A percentile compares a stretch with the other conserved stretches of the same genome.
phyloP scores from a whole-genome alignment of 2,113 vertebrate species.

The Macquaria ambigua region DNA sequence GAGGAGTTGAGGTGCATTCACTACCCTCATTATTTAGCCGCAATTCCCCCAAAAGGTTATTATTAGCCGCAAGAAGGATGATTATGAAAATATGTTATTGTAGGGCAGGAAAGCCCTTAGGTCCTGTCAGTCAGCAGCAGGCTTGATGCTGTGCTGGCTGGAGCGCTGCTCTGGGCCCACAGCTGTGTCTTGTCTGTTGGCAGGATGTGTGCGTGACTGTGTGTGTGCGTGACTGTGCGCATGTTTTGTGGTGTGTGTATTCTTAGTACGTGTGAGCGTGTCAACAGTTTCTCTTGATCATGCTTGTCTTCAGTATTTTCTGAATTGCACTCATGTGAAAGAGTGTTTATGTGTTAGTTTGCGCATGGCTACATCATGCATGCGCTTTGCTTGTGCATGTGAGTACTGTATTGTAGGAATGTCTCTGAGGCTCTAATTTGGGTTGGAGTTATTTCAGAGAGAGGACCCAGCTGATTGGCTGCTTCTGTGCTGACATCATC shows the following conservation, averaged over 20 bases:
- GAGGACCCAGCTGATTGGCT: conserved; percentile 35
- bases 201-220: conserved; percentile 10
- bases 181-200: conserved; percentile 71
- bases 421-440: conserved; percentile 22
- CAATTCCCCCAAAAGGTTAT: conserved; percentile 85
- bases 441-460: conserved; percentile 34
- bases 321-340: background rate
- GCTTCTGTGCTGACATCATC: conserved; percentile 49
- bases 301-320: background rate
- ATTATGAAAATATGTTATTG: conserved; percentile 83
- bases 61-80: conserved; percentile 86
- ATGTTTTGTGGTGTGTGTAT: conserved; percentile 18
- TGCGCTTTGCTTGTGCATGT: background rate
- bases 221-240: background rate
- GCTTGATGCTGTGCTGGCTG: conserved; percentile 59
- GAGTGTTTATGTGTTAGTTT: background rate
- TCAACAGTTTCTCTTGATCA: conserved; percentile 15
- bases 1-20: conserved; percentile 85
- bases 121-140: conserved; percentile 83
- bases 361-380: background rate
- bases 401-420: conserved; percentile 13
- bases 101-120: conserved; percentile 82
- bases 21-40: conserved; percentile 81
- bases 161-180: conserved; percentile 60
- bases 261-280: background rate